phyloP scores from a whole-genome alignment of 2,888 invertebrate genomes.

The Ypsolopha sequella region DNA sequence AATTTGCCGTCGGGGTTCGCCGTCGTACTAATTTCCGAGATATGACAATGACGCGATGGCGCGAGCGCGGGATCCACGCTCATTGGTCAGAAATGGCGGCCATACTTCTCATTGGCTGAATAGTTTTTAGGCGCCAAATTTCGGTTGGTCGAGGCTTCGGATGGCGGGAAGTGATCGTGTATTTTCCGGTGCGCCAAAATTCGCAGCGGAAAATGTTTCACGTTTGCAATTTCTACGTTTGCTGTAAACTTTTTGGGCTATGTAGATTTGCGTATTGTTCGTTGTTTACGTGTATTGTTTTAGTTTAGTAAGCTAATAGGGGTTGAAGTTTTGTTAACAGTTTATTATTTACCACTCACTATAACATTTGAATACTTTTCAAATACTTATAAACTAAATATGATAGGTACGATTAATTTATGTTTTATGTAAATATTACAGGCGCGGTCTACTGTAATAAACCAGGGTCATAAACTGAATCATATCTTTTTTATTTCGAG shows the following conservation, averaged over 20 bases:
- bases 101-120: conserved; percentile 44
- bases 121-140: conserved; percentile 63
- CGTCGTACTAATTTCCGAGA: conserved; percentile 67
- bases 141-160: conserved; percentile 64
- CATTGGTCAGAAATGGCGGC: conserved; percentile 67
- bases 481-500: too few relatives aligned
- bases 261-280: too few relatives aligned
- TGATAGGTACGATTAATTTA: too few relatives aligned
- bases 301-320: not conserved
- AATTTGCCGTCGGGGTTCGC: conserved; percentile 66
- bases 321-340: not conserved
- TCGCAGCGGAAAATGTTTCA: not conserved
- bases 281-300: too few relatives aligned
- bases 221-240: not conserved
- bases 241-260: too few relatives aligned
- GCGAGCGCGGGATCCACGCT: conserved; percentile 61
- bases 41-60: conserved; percentile 66
- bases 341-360: too few relatives aligned
- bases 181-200: conserved; percentile 50
- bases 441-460: too few relatives aligned
- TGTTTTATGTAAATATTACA: too few relatives aligned
- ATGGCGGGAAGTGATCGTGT: conserved; percentile 61
- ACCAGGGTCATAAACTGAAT: too few relatives aligned
- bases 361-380: too few relatives aligned
- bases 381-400: too few relatives aligned